Base-by-base conservation (phyloP, 2,113 vertebrate genomes). In the Triplophysa siluroides region DNA sequence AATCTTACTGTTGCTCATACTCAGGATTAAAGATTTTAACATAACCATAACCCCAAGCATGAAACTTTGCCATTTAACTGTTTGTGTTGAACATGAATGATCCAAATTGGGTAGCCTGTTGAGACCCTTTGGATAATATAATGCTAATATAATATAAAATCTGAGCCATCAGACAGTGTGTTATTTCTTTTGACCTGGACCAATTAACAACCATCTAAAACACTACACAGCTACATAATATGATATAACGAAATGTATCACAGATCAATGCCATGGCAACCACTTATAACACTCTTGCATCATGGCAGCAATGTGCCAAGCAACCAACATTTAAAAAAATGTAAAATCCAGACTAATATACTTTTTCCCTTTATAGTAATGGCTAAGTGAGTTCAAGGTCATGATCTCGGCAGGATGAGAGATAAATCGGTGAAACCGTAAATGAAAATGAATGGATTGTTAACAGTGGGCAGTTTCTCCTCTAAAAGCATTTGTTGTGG, bases 401-500 rank as follows among this genome's bases (percentile, higher is more conserved):
- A 29, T 41, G 14, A 6, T 26, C 29, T 29, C 9, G 4, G 11
- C 14, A 56, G 11, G 1, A 58, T 58, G 24, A 72, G 33, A 74
- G 3, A 26, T 11, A 63, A 29, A 13, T 63, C 23, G 14, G 23
- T 63, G 61, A 29, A 13, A 63, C 24, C 16, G 12, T 47, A 76
- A 19, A 63, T 60, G 21, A 73, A 29, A 62, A 60, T 26, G 23
- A 21, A 50, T 64, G 43, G 19, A 14, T 21, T 7, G 7, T 78
- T 58, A 8, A 68, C 58, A 77, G 33, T 60, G 43, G 38, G 41
- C 13, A 62, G 41, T 33, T 81, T 47, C 12, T 43, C 60, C 29
- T 38, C 23, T 4, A 13, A 47, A 79, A 56, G 21, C 3, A 81
- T 82, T 56, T 80, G 58, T 69, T 61, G 23, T 62, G 78, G 56